A percentile compares a stretch with the other conserved stretches of the same genome.
Evolutionary conservation across 2,113 vertebrate species (phyloP).

Genomic region (Apus apus): DNA sequence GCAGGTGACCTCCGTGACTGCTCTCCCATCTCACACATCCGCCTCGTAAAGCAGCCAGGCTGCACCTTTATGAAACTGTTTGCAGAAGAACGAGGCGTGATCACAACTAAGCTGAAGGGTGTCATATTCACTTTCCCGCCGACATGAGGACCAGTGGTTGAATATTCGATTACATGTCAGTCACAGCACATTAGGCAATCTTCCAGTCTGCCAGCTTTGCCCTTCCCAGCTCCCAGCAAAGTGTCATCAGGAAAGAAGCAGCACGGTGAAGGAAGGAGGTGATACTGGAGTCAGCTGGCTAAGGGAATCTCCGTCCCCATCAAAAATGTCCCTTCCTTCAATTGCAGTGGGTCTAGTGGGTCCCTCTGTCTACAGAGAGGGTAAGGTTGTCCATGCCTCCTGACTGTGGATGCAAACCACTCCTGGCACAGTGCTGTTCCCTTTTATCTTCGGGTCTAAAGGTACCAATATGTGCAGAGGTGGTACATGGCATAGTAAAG

Average conservation of each 20-base stretch:
- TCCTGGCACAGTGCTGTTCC: background rate
- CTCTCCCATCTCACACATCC: slow-evolving; percentile 54
- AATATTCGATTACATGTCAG: slow-evolving; percentile 70
- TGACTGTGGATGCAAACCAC: background rate
- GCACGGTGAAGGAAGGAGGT: background rate
- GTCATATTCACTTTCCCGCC: slow-evolving; percentile 41
- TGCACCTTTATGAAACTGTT: slow-evolving; percentile 59
- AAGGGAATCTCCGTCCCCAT: background rate
- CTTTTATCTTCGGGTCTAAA: background rate
- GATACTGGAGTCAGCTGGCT: background rate
- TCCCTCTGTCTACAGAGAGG: background rate
- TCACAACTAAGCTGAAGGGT: slow-evolving; percentile 57
- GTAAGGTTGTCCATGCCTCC: background rate
- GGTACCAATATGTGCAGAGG: background rate
- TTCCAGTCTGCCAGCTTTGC: slow-evolving; percentile 70
- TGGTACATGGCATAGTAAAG: background rate
- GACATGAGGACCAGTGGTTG: slow-evolving; percentile 62
- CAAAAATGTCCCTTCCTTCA: background rate
- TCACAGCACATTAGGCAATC: slow-evolving; percentile 73
- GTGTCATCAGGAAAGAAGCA: slow-evolving; percentile 54
- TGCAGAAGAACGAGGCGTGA: slow-evolving; percentile 55
- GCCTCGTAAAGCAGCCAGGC: background rate
- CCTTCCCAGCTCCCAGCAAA: slow-evolving; percentile 60
- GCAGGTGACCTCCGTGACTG: slow-evolving; percentile 55
- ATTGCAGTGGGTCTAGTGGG: background rate